Base-by-base conservation (phyloP, 2,113 vertebrate species). In the Ceratotherium simum region DNA sequence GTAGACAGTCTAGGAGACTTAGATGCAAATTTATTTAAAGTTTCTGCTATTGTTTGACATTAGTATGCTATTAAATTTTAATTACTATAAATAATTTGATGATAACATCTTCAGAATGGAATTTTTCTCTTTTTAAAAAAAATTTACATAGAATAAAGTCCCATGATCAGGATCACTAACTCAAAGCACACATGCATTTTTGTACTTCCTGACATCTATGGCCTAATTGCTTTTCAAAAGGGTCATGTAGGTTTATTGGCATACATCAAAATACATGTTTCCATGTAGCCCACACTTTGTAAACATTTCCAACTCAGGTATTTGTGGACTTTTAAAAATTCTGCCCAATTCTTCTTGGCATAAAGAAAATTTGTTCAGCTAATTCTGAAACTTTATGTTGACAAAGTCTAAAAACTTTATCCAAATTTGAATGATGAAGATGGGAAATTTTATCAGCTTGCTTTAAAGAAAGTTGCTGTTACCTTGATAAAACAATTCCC, bases 111-210 rank as follows among this genome's bases (percentile, higher is more conserved):
- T 78, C 56, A 72, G 75, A n/a, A 31, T 51, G 29, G 16, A 60
- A 17, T 65, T 83, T 85, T 72, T 89, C 23, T 89, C 9, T 89
- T 83, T 64, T 10, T n/a, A 92, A 95, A 91, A 75, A 78, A 42
- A 79, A 80, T 84, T 79, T 70, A 92, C 58, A 76, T 65, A 58
- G 42, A 73, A 27, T 46, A 72, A 92, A 79, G 12, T 64, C 8
- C 16, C 56, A 73, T 33, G 20, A 46, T 36, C 11, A 84, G 46
- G 39, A 17, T 84, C 79, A 25, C 16, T 36, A 72, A 96, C 60
- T 95, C 76, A 88, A 78, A 62, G 27, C 12, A 46, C 42, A 62
- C 27, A 3, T 83, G 11, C 46, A 18, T 56, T 56, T 84, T 84
- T 83, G 23, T 39, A 10, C 33, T 7, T 84, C 33, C 25, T 70